Base-by-base conservation (phyloP, 2,797 vertebrate species). In the Xenentodon cancila region DNA sequence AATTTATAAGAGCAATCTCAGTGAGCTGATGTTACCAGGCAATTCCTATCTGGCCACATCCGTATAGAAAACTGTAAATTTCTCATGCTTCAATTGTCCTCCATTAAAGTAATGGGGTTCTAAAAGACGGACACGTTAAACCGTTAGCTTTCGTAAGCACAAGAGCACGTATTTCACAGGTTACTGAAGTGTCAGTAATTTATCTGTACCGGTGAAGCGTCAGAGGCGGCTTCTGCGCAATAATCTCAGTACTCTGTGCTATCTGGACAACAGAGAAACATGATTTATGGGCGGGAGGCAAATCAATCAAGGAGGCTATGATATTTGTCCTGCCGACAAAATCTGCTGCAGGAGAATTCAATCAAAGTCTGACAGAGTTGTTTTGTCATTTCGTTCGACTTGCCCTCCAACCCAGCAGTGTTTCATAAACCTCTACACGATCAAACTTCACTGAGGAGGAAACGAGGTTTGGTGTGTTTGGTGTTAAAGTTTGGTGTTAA, bases 101-200 rank as follows among this genome's bases (percentile, higher is more conserved):
- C 83, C 79, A 87, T 89, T 91, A 92, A 90, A 91, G 85, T 88
- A 89, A 91, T 89, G 75, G 75, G 68, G 9, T 80, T 89, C 73
- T 85, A 78, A 89, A 84, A 85, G 81, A 85, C 68, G 82, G 70
- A 64, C 84, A 59, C 50, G 70, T 85, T 91, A 82, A 90, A 88
- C 81, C 81, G 86, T 84, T 88, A 84, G 78, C 44, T 87, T 86
- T 82, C 72, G 78, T 81, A 79, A 75, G 78, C 77, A 66, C 66
- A 76, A 73, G 68, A 84, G 74, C 73, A 63, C 66, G 27, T 84
- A 87, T 89, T 86, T 89, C 74, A 85, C 57, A 81, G 75, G 73
- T 86, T 86, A 86, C 85, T 84, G 69, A 81, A 88, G 80, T 80
- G 80, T 82, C 53, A 56, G 75, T 89, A 82, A 91, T 90, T 92